phyloP scores from a whole-genome alignment of 2,797 vertebrate genomes.

The Telmatherina bonti region DNA sequence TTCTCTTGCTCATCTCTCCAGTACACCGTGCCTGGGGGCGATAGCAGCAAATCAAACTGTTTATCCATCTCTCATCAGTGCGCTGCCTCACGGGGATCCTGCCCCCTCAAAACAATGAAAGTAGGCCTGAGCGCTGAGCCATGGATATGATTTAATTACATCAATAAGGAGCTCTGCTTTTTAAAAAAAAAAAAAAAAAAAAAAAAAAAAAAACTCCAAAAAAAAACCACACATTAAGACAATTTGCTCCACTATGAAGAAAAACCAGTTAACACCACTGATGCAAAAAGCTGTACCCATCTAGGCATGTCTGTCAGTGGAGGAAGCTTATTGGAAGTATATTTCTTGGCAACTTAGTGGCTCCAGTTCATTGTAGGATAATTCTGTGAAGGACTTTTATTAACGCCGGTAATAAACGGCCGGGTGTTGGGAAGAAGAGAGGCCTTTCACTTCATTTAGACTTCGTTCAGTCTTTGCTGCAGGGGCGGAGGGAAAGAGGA shows the following conservation, averaged over 20 bases:
- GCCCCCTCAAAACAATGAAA: conserved; percentile 84
- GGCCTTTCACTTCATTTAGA: conserved; percentile 94
- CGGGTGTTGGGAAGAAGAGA: conserved; percentile 82
- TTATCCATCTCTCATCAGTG: conserved; percentile 85
- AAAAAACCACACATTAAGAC: conserved; percentile 49
- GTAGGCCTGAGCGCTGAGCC: conserved; percentile 74
- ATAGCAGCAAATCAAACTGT: conserved; percentile 87
- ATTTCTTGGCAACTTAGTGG: conserved; percentile 63
- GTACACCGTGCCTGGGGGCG: conserved; percentile 87
- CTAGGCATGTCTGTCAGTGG: conserved; percentile 28
- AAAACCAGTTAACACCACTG: conserved; percentile 53
- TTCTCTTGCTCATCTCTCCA: conserved; percentile 79
- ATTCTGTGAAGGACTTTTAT: conserved; percentile 82
- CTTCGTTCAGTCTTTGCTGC: conserved; percentile 85
- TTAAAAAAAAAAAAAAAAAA: conserved; percentile 24
- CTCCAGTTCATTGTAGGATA: conserved; percentile 71
- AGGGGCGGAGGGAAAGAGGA: conserved; percentile 71
- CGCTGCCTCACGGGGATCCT: conserved; percentile 76
- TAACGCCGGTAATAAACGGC: conserved; percentile 89
- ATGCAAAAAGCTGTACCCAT: conserved; percentile 26
- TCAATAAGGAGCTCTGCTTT: conserved; percentile 72
- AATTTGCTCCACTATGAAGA: conserved; percentile 50
- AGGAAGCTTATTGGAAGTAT: conserved; percentile 58
- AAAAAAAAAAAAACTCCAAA: conserved; percentile 48
- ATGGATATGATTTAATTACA: conserved; percentile 82